Base-by-base conservation (phyloP, 2,888 invertebrate genomes). In the Mayetiola destructor region DNA sequence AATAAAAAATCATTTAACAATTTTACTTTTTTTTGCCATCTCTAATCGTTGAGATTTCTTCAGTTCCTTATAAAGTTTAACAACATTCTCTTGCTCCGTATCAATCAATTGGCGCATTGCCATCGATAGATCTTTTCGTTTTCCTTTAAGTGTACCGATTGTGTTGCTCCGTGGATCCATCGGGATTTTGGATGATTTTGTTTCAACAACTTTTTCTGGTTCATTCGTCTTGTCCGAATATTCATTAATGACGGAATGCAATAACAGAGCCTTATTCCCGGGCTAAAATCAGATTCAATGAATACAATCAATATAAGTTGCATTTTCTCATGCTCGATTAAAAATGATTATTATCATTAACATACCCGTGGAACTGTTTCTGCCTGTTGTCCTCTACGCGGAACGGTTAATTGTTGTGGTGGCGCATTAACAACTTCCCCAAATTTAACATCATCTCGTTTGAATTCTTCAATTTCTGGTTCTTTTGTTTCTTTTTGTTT, bases 341-440 rank as follows among this genome's bases (percentile, higher is more conserved):
- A 20, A 53, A 59, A 58, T 18, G 57, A 35, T 56, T 30, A 37
- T 53, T 29, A 37, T 27, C 9, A 59, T 14, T 59, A 61, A 59
- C 67, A 69, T 62, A 72, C 76, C 60, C 76, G 69, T 37, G 75
- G 71, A 2, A 70, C 70, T 10, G 67, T 69, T 58, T 68, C 69
- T 54, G 63, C 64, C 56, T 70, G 72, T 53, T 66, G 64, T 40
- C 75, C 76, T 63, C 74, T 76, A 58, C 73, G 74, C 1, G 82
- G 80, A 55, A 71, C 67, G 3, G 73, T 67, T 39, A 67, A 71
- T 37, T 88, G 72, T 56, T 76, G 69, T 32, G 89, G 88, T 57
- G 89, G 88, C 56, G 78, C 84, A 69, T 84, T 81, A 2, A 77
- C 81, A 55, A 81, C 76, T 66, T 88, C 88, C 0, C 88, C 88